Evolutionary conservation across 1,140 invertebrate species (phyloP), one percentile per base, ranked within the genome.

Genomic region (Drosophila carrolli): DNA sequence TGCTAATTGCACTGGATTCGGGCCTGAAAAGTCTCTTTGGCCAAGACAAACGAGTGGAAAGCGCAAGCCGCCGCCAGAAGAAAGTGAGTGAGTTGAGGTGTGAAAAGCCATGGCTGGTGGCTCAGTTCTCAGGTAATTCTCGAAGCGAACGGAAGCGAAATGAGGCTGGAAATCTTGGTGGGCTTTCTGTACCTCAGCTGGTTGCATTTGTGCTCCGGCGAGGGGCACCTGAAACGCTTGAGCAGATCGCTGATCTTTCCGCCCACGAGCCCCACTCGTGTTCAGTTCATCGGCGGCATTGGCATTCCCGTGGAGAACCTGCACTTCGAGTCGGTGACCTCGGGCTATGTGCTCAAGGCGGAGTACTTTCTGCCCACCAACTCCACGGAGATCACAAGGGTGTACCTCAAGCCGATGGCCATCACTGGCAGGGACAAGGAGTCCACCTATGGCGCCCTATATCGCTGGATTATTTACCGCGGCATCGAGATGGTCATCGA

Each of bases 271-370:
- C 91, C 91, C 10, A 92, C 91, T 19, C 85, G 91, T 19, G 76
- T 91, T 3, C 91, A 92, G 71, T 91, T 92, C 23, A 91, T 92
- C 66, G 82, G 80, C 6, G 92, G 91, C 46, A 88, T 92, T 29
- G 92, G 92, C 16, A 92, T 92, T 47, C 92, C 92, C 1, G 79
- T 92, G 5, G 88, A 91, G 19, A 78, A 90, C 29, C 60, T 92
- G 14, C 70, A 72, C n/a, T 89, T 78, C 19, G 92, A 92, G 50
- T 91, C 91, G 0, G 78, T 92, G 4, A 92, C 90, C 13, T 91
- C 86, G 13, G 92, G 92, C 9, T 92, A 91, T 82, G 91, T 92
- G 6, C 47, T 92, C 2, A 92, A 92, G 56, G 75, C 91, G 7
- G 86, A 92, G 48, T 92, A 92, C 48, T 92, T 83, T 74, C 54